Evolutionary conservation across 1,140 invertebrate genomes (phyloP), one percentile per base, ranked within the genome.

Genomic region (Sycophaga agraensis): DNA sequence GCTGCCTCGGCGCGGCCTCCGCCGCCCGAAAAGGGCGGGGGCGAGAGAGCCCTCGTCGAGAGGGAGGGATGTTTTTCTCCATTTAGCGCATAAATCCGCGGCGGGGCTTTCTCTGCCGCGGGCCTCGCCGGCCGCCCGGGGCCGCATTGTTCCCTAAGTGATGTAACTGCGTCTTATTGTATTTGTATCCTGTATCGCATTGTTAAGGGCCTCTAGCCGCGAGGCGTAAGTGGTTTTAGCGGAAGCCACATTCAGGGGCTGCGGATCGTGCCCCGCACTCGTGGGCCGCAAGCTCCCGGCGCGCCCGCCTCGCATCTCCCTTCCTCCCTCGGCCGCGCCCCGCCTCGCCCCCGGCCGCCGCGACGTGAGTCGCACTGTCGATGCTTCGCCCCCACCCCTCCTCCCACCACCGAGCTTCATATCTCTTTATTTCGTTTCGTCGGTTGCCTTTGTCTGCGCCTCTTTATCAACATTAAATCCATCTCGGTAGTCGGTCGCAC

Each of bases 111-210:
- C n/a, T n/a, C n/a, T n/a, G n/a, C n/a, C 19, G 46, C 46, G 46
- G 16, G 24, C 24, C 24, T 48, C 46, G n/a, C 28, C 11, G 4
- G 28, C 28, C 11, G 31, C 46, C 66, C 59, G 59, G 70, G 68
- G 71, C n/a, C 67, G 75, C 70, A 79, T 81, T 81, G 78, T 81
- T 81, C 79, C 76, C 80, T 79, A 53, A 80, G 79, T 80, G 78
- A 81, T 80, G 75, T 81, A 81, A 80, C 78, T 80, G 75, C 78
- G 76, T 79, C 77, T 81, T 81, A 81, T 81, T 81, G 78, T 79
- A 79, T 81, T 80, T 81, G 77, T 80, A 81, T 81, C 79, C 79
- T 79, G 79, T 79, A 79, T 80, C 73, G 78, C 69, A 80, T 81
- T 80, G 76, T 80, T 76, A 76, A 79, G 76, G 79, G 74, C 71